phyloP scores from a whole-genome alignment of 37 sponge, comb jelly and placozoan genomes.

The Dysidea cf. avara region DNA sequence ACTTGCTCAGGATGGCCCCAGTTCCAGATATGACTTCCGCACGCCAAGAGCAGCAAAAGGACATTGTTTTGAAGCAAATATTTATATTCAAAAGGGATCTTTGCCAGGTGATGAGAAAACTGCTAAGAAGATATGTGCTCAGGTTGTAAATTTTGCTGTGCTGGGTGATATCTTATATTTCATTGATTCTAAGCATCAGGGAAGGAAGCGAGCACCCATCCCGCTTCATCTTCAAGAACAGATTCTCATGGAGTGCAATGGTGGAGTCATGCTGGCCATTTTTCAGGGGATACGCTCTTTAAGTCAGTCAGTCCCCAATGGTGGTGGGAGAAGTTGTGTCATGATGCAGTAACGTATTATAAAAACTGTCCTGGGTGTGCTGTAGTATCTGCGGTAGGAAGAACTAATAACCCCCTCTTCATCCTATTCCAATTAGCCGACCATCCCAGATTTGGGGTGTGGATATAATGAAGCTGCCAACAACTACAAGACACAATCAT shows the following conservation, averaged over 20 bases:
- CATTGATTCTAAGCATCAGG: too few relatives aligned
- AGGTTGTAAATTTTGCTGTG: too few relatives aligned
- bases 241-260: conserved; percentile 31
- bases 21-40: too few relatives aligned
- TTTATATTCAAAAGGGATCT: too few relatives aligned
- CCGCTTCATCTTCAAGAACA: conserved; percentile 23
- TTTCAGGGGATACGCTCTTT: conserved; percentile 30
- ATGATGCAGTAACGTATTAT: conserved; percentile 19
- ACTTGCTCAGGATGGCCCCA: too few relatives aligned
- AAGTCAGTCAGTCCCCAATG: conserved; percentile 22
- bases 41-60: too few relatives aligned
- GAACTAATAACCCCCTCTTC: conserved; percentile 20
- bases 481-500: conserved; percentile 18
- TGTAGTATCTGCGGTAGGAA: conserved; percentile 24
- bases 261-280: conserved; percentile 49
- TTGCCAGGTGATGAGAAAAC: too few relatives aligned
- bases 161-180: too few relatives aligned
- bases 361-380: conserved; percentile 53
- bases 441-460: conserved; percentile 49
- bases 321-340: conserved; percentile 57
- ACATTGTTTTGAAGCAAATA: too few relatives aligned
- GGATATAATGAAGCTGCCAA: conserved; percentile 43
- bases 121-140: too few relatives aligned
- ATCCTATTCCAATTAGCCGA: conserved; percentile 28
- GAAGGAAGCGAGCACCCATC: conserved; percentile 14